A percentile compares a stretch with the other conserved stretches of the same genome.
phyloP scores from a whole-genome alignment of 2,888 invertebrate genomes.

The Ormyrus pomaceus region DNA sequence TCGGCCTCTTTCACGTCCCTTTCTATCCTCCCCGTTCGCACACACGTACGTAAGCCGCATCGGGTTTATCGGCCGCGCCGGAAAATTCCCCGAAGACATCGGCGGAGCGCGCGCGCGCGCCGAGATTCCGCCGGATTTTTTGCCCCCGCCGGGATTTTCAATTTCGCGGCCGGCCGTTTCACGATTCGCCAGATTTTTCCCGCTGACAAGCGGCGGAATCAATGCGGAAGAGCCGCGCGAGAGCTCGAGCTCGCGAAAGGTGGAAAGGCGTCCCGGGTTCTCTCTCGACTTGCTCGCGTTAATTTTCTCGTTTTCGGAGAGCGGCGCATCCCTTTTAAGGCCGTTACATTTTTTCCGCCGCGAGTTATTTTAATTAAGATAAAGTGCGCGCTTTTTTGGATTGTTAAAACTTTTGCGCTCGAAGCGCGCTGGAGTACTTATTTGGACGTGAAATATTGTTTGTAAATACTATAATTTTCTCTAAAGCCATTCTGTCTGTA shows the following conservation, averaged over 20 bases:
- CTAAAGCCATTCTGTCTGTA: no score
- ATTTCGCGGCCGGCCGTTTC: conserved; percentile 8
- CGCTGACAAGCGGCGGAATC: not conserved
- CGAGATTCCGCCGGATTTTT: conserved; percentile 39
- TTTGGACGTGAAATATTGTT: no score
- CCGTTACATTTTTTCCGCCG: no score
- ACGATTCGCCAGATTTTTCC: not conserved
- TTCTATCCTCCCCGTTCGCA: not conserved
- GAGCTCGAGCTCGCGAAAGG: not conserved
- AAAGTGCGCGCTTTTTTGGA: no score
- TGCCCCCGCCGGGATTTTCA: conserved; percentile 47
- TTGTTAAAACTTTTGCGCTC: no score
- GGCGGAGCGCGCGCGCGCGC: not conserved
- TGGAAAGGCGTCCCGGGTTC: no score
- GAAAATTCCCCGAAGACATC: conserved; percentile 39
- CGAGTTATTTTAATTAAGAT: no score
- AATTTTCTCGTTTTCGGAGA: not conserved
- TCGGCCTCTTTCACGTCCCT: conserved; percentile 16
- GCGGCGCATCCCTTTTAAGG: not conserved
- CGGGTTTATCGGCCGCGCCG: conserved; percentile 23
- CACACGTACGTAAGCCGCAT: not conserved
- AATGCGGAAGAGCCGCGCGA: not conserved
- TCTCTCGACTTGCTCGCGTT: no score
- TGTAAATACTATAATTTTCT: no score
- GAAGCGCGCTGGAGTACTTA: no score